Evolutionary conservation across 2,797 vertebrate genomes (phyloP), one percentile per base, ranked within the genome.

Genomic region (Rhynchotus rufescens): DNA sequence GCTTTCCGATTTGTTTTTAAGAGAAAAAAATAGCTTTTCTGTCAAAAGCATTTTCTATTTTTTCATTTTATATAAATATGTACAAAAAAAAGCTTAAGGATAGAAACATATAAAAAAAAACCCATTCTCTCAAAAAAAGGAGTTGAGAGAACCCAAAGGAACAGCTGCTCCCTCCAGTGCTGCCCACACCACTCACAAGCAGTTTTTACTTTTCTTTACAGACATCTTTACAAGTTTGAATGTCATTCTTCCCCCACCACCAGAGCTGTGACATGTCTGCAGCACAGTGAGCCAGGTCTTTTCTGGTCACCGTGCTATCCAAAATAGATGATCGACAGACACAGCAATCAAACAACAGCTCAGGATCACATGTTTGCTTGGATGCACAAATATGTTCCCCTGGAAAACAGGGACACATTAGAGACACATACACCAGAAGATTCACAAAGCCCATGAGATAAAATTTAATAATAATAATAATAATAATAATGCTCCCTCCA

Each of bases 321-420:
- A 0, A 67, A 82, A 49, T 6, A n/a, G 26, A 51, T 0, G 3
- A 67, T 23, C 9, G 68, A 68, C 9, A 76, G 23, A 64, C 23
- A 59, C 51, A 78, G 84, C 28, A 67, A 22, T 30, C 15, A 59
- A 47, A 3, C 15, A 78, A 59, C 8, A 80, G 6, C 7, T n/a
- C 7, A 92, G 52, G 30, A 30, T 6, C 1, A 0, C 21, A 38
- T 5, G 9, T 77, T 19, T 2, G 0, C 32, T 1, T 59, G 28
- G 16, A 65, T 45, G 40, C 0, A 0, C 9, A 40, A 65, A 14
- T 2, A 1, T 3, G 2, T 25, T 49, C 16, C 34, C 62, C 56
- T 6, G 11, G n/a, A 79, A 86, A 67, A 5, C 59, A 47, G 21
- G 23, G n/a, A 66, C 32, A 66, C 42, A 25, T 5, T 52, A 47